Percentiles rank a stretch among this genome's conserved stretches.
These are phyloP conservation scores for Leptura quadrifasciata DNA, from an alignment of 2,888 invertebrate genomes.

Conservation along the genomic window DNA sequence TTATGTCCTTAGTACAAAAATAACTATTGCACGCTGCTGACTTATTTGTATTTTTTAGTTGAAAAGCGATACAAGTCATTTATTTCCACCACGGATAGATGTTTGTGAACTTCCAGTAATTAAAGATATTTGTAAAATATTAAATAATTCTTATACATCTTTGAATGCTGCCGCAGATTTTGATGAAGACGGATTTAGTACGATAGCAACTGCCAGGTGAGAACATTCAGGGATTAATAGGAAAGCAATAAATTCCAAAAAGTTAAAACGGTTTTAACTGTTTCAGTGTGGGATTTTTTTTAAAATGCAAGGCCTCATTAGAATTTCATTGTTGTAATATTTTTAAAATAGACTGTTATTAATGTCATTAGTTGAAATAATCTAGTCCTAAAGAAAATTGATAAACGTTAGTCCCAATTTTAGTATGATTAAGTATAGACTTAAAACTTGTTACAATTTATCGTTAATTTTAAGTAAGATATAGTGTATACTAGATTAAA, in stretches of 20 bases:
- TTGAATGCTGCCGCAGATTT: constrained; percentile 64
- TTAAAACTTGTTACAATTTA: too few species aligned
- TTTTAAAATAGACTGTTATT: too few species aligned
- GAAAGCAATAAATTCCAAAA: neutral
- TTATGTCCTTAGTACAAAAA: too few species aligned
- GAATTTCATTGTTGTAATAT: too few species aligned
- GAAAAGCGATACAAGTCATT: neutral
- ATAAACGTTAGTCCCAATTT: too few species aligned
- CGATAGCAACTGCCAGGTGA: constrained; percentile 61
- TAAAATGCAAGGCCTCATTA: too few species aligned
- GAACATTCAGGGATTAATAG: neutral
- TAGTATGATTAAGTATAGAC: too few species aligned
- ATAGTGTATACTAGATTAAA: too few species aligned
- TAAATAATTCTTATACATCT: constrained; percentile 61
- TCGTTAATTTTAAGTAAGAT: too few species aligned
- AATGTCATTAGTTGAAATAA: too few species aligned
- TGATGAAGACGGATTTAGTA: constrained; percentile 66
- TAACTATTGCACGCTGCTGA: neutral
- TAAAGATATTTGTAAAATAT: constrained; percentile 63
- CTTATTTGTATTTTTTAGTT: constrained; percentile 15
- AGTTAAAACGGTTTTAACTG: neutral
- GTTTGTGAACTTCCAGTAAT: constrained; percentile 64
- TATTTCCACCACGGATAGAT: constrained; percentile 46
- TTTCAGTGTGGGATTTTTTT: neutral
- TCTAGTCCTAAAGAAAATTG: too few species aligned